Evolutionary conservation across 1,140 invertebrate genomes (phyloP).

Genomic region (Parapsyche elsis): DNA sequence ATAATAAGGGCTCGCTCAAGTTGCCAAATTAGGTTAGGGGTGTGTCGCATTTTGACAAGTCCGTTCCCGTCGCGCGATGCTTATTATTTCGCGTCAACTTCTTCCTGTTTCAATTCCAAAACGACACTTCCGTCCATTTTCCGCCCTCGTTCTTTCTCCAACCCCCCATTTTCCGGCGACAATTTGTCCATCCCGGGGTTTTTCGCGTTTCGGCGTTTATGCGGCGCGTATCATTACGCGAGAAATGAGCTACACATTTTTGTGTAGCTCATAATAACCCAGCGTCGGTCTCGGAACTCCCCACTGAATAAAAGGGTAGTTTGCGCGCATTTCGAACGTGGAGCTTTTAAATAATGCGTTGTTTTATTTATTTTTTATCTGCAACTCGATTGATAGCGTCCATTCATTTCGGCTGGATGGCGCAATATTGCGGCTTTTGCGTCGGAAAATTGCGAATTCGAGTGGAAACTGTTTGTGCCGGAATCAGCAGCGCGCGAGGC

Average conservation of each 20-base stretch:
- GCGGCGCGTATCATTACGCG: no score
- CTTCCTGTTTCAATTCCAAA: conserved; percentile 11
- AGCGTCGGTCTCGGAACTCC: no score
- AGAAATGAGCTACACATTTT: no score
- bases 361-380: neutral
- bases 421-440: neutral
- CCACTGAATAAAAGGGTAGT: no score
- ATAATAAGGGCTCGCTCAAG: neutral
- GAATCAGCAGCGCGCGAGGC: neutral
- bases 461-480: neutral
- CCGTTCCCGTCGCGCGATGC: neutral
- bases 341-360: neutral
- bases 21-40: conserved; percentile 8
- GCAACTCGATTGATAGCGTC: neutral
- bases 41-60: conserved; percentile 14
- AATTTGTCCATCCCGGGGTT: neutral
- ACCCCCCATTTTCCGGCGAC: neutral
- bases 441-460: neutral
- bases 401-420: neutral
- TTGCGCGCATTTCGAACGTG: no score
- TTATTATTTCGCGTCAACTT: conserved; percentile 18
- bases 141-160: neutral
- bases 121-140: neutral
- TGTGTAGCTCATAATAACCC: no score
- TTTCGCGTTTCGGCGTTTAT: neutral